Conservation (phyloP, 1,140 invertebrate genomes). For the Druon quercuslanigerum region DNA sequence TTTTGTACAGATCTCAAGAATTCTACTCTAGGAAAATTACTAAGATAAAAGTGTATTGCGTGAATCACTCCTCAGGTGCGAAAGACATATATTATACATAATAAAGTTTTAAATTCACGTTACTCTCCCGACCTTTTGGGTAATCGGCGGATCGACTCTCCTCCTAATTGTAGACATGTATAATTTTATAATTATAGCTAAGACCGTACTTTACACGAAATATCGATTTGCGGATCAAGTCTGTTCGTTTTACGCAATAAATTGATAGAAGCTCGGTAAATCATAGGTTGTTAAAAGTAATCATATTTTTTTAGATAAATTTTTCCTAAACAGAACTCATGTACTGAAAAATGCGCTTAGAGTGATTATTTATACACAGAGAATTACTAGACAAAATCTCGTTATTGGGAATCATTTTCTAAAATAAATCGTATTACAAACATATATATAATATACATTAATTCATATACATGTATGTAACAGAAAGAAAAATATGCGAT, state of each 20-base stretch:
- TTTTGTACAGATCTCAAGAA: slow-evolving; percentile 53
- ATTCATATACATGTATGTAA: slow-evolving; percentile 38
- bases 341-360: slow-evolving; percentile 55
- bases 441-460: slow-evolving; percentile 39
- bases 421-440: slow-evolving; percentile 43
- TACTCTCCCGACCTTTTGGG: slow-evolving; percentile 9
- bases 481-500: slow-evolving; percentile 45
- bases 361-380: slow-evolving; percentile 60
- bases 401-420: slow-evolving; percentile 51
- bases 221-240: slow-evolving; percentile 42
- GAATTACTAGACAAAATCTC: slow-evolving; percentile 53
- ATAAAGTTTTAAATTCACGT: slow-evolving; percentile 23
- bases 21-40: slow-evolving; percentile 41
- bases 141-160: slow-evolving; percentile 7
- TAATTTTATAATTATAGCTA: slow-evolving; percentile 39
- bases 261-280: slow-evolving; percentile 51
- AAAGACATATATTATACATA: slow-evolving; percentile 8
- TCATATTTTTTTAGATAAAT: slow-evolving; percentile 66
- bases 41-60: background rate
- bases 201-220: slow-evolving; percentile 41
- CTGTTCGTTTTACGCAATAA: slow-evolving; percentile 48
- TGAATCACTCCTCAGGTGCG: slow-evolving; percentile 27
- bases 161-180: slow-evolving; percentile 14
- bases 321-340: slow-evolving; percentile 60
- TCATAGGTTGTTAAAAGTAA: slow-evolving; percentile 60